Evolutionary conservation across 2,888 invertebrate genomes (phyloP).

Genomic region (Aleiodes testaceus): DNA sequence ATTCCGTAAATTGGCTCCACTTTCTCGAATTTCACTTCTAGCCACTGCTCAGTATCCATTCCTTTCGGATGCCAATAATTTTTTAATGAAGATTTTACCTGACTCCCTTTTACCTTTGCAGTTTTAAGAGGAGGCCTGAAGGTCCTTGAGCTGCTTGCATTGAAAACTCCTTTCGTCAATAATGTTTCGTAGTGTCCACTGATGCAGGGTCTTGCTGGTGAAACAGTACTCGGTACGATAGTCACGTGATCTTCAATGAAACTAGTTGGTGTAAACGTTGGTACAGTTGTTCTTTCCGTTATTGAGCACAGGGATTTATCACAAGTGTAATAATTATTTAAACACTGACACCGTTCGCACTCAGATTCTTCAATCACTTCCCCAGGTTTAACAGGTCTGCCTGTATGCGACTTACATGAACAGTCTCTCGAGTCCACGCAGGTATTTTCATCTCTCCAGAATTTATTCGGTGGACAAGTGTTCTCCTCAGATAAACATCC

Average conservation of each 20-base stretch:
- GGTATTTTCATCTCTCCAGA: conserved; percentile 82
- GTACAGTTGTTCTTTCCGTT: conserved; percentile 36
- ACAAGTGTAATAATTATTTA: conserved; percentile 84
- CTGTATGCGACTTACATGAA: conserved; percentile 81
- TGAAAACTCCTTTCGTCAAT: conserved; percentile 73
- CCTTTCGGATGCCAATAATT: conserved; percentile 79
- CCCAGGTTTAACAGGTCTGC: conserved; percentile 82
- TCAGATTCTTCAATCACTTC: conserved; percentile 77
- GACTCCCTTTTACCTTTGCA: conserved; percentile 74
- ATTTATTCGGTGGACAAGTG: conserved; percentile 76
- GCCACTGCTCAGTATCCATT: conserved; percentile 79
- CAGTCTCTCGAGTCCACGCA: conserved; percentile 86
- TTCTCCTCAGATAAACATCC: conserved; percentile 54
- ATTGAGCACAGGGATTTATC: conserved; percentile 75
- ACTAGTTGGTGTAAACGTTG: background rate
- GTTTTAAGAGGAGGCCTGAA: conserved; percentile 75
- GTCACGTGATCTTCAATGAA: conserved; percentile 21
- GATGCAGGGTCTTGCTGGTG: conserved; percentile 74
- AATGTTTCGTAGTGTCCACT: conserved; percentile 66
- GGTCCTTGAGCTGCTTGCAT: conserved; percentile 76
- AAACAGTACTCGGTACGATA: conserved; percentile 57
- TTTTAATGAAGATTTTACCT: background rate
- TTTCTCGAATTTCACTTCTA: conserved; percentile 80
- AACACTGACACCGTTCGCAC: conserved; percentile 86
- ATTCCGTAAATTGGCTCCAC: conserved; percentile 84